Base-by-base conservation (phyloP, 2,888 invertebrate species). In the Rhogogaster chlorosoma region DNA sequence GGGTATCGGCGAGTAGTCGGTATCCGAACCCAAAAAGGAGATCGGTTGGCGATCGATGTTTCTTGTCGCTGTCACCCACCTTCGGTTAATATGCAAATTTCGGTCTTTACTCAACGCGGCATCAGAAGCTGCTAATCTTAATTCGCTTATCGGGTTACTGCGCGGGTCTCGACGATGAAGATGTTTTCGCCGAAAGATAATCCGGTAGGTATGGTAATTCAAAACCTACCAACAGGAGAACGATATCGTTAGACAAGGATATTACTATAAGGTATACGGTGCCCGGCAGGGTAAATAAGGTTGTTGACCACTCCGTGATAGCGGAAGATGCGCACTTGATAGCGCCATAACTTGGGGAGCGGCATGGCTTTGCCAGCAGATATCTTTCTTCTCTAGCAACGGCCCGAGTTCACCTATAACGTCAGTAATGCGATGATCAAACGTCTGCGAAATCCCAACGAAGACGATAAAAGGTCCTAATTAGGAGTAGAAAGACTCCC, bases 71-170 rank as follows among this genome's bases (percentile, higher is more conserved):
- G 91, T 91, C 91, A 90, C 89, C 89, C 85, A 87, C 86, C 84
- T 86, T 87, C 53, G 26, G 84, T 88, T 89, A 80, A 91, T 92
- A 92, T 89, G 90, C 89, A 89, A 91, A 92, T 89, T 89, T 88
- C 89, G 89, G 89, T 91, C 90, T 90, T 90, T 90, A 91, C 92
- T 92, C 91, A 91, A 92, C 91, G 92, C 92, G 90, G 90, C 92
- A 89, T 92, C 92, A 91, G 91, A 91, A 92, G 91, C 89, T 85
- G 89, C 90, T 93, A 91, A 93, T 93, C 93, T 93, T 91, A 91
- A 93, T 92, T 93, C 93, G 92, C 92, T 93, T 92, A 93, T 93
- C 93, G 92, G 91, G 92, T 93, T 93, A 93, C 91, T 88, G 87
- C 85, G 89, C 85, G 89, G 87, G 87, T 84, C 86, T 86, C 71